These are phyloP conservation scores for Macquaria australasica DNA, from an alignment of 2,113 vertebrate genomes.

Conservation along the genomic window DNA sequence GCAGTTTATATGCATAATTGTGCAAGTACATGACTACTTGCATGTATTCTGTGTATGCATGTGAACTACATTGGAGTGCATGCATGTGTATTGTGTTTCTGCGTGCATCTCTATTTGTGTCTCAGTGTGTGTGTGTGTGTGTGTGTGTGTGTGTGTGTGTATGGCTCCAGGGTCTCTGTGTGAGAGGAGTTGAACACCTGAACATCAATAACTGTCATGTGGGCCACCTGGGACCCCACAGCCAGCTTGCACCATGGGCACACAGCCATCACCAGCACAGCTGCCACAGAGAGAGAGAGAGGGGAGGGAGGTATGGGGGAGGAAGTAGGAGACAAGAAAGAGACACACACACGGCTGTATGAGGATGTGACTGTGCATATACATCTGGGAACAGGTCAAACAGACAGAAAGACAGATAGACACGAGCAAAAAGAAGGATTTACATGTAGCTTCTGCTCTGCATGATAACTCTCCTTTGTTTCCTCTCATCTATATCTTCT, in stretches of 20 bases:
- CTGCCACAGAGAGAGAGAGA: constrained; percentile 76
- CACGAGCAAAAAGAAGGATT: constrained; percentile 45
- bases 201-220: constrained; percentile 87
- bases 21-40: constrained; percentile 18
- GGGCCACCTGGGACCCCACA: constrained; percentile 85
- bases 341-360: constrained; percentile 18
- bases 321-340: constrained; percentile 58
- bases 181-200: constrained; percentile 84
- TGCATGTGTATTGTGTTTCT: constrained; percentile 30
- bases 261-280: constrained; percentile 85
- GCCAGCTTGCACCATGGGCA: constrained; percentile 82
- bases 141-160: constrained; percentile 19
- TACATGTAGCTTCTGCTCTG: constrained; percentile 55
- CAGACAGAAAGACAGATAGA: constrained; percentile 56
- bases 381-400: constrained; percentile 63
- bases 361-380: constrained; percentile 60
- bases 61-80: constrained; percentile 39
- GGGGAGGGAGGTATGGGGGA: constrained; percentile 50
- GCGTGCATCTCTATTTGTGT: constrained; percentile 14
- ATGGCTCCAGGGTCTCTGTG: constrained; percentile 78
- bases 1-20: constrained; percentile 48
- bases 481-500: constrained; percentile 52
- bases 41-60: constrained; percentile 39
- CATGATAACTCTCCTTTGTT: constrained; percentile 60
- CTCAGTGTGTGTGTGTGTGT: constrained; percentile 14